Evolutionary conservation across 2,113 vertebrate genomes (phyloP).

Genomic region (Thalassoma bifasciatum): DNA sequence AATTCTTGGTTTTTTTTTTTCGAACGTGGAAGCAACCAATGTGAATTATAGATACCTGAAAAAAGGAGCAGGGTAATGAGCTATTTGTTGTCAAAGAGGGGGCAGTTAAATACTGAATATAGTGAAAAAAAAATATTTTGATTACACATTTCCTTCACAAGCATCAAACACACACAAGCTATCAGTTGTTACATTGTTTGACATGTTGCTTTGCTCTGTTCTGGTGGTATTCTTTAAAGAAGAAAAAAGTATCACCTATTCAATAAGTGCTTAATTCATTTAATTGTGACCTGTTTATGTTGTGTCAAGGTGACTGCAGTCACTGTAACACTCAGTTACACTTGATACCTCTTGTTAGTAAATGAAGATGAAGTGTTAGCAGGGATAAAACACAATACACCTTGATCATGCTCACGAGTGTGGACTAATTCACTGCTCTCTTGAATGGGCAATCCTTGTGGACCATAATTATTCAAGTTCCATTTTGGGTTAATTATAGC

Average conservation of each 20-base stretch:
- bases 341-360: constrained; percentile 57
- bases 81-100: no score
- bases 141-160: no score
- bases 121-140: no score
- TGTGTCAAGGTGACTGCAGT: constrained; percentile 69
- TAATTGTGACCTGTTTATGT: constrained; percentile 52
- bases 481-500: constrained; percentile 98
- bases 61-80: no score
- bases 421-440: constrained; percentile 75
- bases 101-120: no score
- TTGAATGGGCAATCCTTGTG: constrained; percentile 82
- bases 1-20: no score
- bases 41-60: no score
- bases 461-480: constrained; percentile 95
- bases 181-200: not conserved
- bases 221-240: constrained; percentile 13
- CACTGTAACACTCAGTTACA: constrained; percentile 58
- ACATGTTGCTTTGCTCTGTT: constrained; percentile 23
- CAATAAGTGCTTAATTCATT: constrained; percentile 31
- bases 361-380: constrained; percentile 70
- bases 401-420: constrained; percentile 80
- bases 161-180: not conserved
- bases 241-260: not conserved
- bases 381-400: constrained; percentile 79
- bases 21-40: no score